These are phyloP conservation scores for Oenanthe oenanthe DNA, from an alignment of 2,113 vertebrate genomes.

Conservation along the genomic window DNA sequence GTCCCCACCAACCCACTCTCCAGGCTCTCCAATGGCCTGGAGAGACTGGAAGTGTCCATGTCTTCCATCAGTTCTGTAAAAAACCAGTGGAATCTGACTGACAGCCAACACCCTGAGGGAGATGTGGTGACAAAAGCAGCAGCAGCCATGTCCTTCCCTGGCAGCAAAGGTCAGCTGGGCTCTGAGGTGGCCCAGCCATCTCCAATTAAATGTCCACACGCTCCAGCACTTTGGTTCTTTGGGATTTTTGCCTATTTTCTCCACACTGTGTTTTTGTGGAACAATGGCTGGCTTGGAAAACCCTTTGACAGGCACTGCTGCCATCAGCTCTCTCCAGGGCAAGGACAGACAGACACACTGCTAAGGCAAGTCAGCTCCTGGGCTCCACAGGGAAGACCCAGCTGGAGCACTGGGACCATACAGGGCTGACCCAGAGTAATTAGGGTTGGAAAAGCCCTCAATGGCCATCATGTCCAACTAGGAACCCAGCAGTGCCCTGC, in stretches of 20 bases:
- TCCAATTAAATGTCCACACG: rapidly evolving
- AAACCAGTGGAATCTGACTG: neutral
- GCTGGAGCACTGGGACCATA: neutral
- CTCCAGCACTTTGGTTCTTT: neutral
- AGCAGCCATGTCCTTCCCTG: neutral
- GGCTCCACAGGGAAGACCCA: neutral
- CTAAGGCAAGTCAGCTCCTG: neutral
- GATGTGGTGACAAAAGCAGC: neutral
- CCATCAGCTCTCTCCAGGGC: neutral
- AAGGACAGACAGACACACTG: neutral
- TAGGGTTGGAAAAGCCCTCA: neutral
- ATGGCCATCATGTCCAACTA: neutral
- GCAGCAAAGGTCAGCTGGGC: neutral
- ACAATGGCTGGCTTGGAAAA: neutral
- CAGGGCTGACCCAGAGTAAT: rapidly evolving
- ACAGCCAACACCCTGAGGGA: neutral
- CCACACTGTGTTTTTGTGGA: rapidly evolving
- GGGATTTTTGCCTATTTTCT: neutral
- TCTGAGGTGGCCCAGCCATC: neutral
- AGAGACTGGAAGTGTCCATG: rapidly evolving
- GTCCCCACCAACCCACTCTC: neutral
- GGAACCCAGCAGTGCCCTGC: rapidly evolving
- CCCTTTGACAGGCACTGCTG: neutral
- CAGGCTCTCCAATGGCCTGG: neutral
- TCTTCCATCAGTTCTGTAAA: neutral